Evolutionary conservation across 2,113 vertebrate species (phyloP), one percentile per base, ranked within the genome.

Genomic region (Rhea americana): DNA sequence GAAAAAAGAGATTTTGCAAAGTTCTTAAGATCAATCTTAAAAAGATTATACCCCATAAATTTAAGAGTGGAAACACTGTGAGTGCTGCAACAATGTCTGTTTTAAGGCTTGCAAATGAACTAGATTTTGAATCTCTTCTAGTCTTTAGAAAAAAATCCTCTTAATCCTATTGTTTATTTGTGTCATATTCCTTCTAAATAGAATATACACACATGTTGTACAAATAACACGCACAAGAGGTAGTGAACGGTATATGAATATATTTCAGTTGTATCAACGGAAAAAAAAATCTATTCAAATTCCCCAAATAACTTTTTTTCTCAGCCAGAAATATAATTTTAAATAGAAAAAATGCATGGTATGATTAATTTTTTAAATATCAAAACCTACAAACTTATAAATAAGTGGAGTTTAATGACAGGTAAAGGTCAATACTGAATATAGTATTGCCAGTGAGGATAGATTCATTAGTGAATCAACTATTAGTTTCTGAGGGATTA

Each of bases 391-490:
- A 70, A 77, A 7, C 16, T 43, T 75, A 37, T 41, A 71, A 65
- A 12, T 65, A 83, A 51, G 28, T 37, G 28, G 28, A 2, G 8
- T 62, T 85, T 88, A 81, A 81, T 39, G 13, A 45, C 67, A 22
- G 67, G 61, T 70, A 39, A 71, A 59, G 56, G 63, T 41, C 50
- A 82, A 66, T 66, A 72, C 48, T 76, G 56, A 85, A 58, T 61
- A 48, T 50, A 75, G 20, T 50, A 72, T 59, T 77, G 18, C 51
- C 67, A 67, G 61, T 59, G 76, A 86, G 72, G n/a, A 86, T 30
- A 21, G 65, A 58, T 88, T 95, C 76, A 68, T 75, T 89, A 66
- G 26, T 45, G 39, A 85, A 84, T 66, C 94, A 77, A 53, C 22
- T 82, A 70, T 62, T 78, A 35, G 39, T 85, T 79, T 53, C 90